Evolutionary conservation across 2,888 invertebrate genomes (phyloP), one percentile per base, ranked within the genome.

Genomic region (Mesorhabditis belari): DNA sequence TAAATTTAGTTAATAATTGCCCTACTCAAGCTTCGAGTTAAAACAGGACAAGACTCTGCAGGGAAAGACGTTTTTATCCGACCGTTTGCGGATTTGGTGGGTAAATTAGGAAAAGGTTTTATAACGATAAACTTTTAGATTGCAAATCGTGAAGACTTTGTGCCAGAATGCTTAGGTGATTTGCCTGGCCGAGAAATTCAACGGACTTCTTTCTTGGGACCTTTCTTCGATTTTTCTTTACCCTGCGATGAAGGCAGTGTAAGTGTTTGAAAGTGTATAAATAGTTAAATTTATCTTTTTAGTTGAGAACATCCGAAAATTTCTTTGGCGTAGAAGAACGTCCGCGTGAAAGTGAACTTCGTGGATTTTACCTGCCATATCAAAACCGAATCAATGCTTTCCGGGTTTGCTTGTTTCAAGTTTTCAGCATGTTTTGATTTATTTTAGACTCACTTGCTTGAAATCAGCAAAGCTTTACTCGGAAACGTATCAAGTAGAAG

Each of bases 191-290:
- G 92, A 50, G 95, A 96, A 83, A 85, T 94, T 61, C 88, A 90
- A 0, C 86, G 88, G 57, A 87, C 89, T 54, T 90, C 91, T 61
- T 91, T 88, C 80, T 86, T 98, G 5, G 94, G 93, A 19, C 91
- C 94, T 0, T 94, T 96, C 83, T 86, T 96, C 68, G 88, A 88
- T 9, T 87, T 94, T 0, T 93, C 94, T 0, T 87, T 93, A 2
- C 92, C 94, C 82, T 91, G 90, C 44, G 94, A 95, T 80, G 94
- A 94, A 17, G 60, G 66, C 82, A 90, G 91, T 81, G 90, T 83
- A 68, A 80, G 82, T 76, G 12, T 35, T 9, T n/a, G n/a, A n/a
- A 9, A 35, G 44, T n/a, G 21, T 9, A 51, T 51, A 6, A n/a
- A 6, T 51, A 9, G 6, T 9, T n/a, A n/a, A 9, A n/a, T n/a